Conservation (phyloP, 2,888 invertebrate species). For the Macropis europaea region DNA sequence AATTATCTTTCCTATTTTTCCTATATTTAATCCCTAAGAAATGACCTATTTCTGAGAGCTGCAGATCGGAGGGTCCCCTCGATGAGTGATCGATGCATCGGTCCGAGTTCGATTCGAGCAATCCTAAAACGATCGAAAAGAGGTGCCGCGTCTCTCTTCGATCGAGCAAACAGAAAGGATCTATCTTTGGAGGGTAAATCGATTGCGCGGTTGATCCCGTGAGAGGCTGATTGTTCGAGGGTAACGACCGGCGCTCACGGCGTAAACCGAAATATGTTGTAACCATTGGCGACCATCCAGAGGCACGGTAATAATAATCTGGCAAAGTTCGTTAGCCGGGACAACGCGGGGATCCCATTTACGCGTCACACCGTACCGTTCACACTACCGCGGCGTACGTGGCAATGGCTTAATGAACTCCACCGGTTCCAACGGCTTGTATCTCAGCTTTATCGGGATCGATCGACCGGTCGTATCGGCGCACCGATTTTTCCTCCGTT, state of each 20-base stretch:
- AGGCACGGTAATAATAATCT: slow-evolving; percentile 76
- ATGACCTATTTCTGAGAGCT: no score
- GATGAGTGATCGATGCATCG: no score
- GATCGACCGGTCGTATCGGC: neutral
- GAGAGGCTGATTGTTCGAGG: slow-evolving; percentile 63
- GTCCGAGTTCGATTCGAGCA: neutral
- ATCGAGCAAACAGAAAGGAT: slow-evolving; percentile 19
- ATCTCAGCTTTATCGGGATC: no score
- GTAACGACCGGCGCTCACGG: slow-evolving; percentile 70
- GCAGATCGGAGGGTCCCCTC: no score
- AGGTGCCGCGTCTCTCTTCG: neutral
- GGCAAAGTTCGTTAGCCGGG: slow-evolving; percentile 75
- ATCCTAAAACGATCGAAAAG: neutral
- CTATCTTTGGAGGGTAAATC: slow-evolving; percentile 38
- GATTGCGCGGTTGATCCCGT: slow-evolving; percentile 35
- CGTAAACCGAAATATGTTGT: slow-evolving; percentile 74
- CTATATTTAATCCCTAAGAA: no score
- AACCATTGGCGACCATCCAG: slow-evolving; percentile 76
- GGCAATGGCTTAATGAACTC: slow-evolving; percentile 53
- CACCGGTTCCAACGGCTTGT: no score
- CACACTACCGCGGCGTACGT: slow-evolving; percentile 12
- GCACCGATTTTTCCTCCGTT: no score
- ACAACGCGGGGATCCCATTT: slow-evolving; percentile 55
- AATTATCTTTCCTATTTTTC: no score
- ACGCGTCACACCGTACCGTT: slow-evolving; percentile 33